Evolutionary conservation across 1,140 invertebrate species (phyloP).

Genomic region (Bactericera cockerelli): DNA sequence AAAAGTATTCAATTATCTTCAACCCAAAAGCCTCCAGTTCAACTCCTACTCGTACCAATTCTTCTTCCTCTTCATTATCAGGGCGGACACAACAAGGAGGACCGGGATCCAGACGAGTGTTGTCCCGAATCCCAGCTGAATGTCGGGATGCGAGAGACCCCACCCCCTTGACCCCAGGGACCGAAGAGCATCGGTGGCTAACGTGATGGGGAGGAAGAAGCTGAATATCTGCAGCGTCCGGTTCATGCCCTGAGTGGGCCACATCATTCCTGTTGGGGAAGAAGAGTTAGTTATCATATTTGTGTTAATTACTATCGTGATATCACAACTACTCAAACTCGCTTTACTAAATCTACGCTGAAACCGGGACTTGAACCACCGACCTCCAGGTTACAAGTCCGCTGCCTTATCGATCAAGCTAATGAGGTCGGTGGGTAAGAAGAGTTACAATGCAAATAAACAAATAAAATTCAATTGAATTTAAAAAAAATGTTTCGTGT

Average conservation of each 20-base stretch:
- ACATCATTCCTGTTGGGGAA: conserved; percentile 22
- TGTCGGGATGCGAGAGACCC: conserved; percentile 30
- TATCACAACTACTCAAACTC: too few species aligned
- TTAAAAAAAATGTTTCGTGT: too few species aligned
- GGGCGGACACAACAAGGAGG: conserved; percentile 26
- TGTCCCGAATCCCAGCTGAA: conserved; percentile 37
- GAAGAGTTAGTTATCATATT: too few species aligned
- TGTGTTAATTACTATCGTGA: too few species aligned
- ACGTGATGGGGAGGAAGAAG: conserved; percentile 18
- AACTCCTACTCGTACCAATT: conserved; percentile 11
- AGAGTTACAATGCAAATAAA: too few species aligned
- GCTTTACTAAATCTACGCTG: too few species aligned
- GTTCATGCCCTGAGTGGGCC: conserved; percentile 21
- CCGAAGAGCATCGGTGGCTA: conserved; percentile 17
- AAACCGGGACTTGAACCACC: too few species aligned
- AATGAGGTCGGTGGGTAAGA: neutral
- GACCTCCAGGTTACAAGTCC: too few species aligned
- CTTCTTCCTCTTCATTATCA: conserved; percentile 16
- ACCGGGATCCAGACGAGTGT: conserved; percentile 35
- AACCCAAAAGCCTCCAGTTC: too few species aligned
- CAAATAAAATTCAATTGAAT: too few species aligned
- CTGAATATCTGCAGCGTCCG: conserved; percentile 14
- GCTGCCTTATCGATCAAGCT: too few species aligned
- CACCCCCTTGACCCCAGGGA: conserved; percentile 19
- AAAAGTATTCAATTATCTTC: too few species aligned